These are phyloP conservation scores for Ceratotherium simum DNA, from an alignment of 2,113 vertebrate species.

Conservation along the genomic window DNA sequence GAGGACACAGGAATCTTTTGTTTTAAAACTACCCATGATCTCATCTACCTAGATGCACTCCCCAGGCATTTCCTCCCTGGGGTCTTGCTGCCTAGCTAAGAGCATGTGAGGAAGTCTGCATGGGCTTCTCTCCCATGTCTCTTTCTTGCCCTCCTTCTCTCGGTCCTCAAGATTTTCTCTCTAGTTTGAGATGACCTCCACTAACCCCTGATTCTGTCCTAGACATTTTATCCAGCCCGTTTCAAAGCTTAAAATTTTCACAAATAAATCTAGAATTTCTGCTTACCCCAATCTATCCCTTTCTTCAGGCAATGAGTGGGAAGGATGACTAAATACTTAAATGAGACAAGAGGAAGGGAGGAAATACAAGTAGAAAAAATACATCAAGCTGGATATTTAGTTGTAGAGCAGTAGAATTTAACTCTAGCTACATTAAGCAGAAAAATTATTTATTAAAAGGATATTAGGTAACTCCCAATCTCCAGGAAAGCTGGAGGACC, in stretches of 20 bases:
- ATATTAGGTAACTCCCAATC: not conserved
- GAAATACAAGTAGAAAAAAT: not conserved
- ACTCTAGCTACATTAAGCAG: not conserved
- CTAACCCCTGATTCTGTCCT: not conserved
- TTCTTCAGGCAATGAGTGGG: not conserved
- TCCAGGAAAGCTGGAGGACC: not conserved
- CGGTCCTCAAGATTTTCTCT: not conserved
- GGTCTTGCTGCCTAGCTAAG: not conserved
- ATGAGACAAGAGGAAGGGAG: not conserved
- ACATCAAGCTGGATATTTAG: not conserved
- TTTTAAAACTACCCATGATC: not conserved
- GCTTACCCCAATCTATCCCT: not conserved
- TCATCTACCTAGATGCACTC: not conserved
- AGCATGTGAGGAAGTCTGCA: not conserved
- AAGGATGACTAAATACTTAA: not conserved
- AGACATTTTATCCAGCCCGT: not conserved
- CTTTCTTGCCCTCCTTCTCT: not conserved
- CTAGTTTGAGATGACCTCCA: not conserved
- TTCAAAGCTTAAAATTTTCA: not conserved
- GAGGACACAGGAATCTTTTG: not conserved
- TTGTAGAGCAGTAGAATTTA: not conserved
- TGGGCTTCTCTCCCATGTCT: not conserved
- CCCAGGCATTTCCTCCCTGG: not conserved
- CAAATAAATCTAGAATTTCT: not conserved
- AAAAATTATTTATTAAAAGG: not conserved